Base-by-base conservation (phyloP, 2,797 vertebrate genomes). In the Ceyx erithaca region DNA sequence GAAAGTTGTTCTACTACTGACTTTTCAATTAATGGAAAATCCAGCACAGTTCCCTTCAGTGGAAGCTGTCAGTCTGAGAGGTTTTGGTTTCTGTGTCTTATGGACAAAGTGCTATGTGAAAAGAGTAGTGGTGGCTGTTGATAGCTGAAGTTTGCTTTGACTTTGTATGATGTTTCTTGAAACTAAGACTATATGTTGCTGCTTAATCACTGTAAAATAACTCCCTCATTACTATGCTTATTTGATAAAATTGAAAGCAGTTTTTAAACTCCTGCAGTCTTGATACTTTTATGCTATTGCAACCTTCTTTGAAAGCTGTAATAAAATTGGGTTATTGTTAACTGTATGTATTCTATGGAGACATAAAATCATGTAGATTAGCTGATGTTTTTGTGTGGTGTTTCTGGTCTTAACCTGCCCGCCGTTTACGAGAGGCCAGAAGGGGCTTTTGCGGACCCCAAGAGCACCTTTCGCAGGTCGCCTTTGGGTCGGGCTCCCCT, bases 201-300 rank as follows among this genome's bases (percentile, higher is more conserved):
- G 88, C 96, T 91, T 95, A 80, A 89, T 94, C 95, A 97, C 96
- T 98, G 96, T 98, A 98, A 96, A 94, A 95, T 95, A 97, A 79
- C 93, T 83, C 82, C 77, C 73, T 66, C 90, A 45, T 57, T 77
- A 77, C 63, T 89, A 91, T 73, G 69, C 93, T 85, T 92, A 86
- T 96, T 95, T 96, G 87, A 94, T 98, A 98, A 96, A 96, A 75
- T 31, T 14, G 54, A 87, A 94, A 73, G 37, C 76, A 58, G 45
- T 96, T 97, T 93, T 81, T 95, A 96, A 96, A 79, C 73, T 61
- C 23, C 40, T 40, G 75, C 85, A 18, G 46, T 88, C 77, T 52
- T 18, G 67, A 83, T 58, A 91, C 78, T 90, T 87, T 69, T 40
- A 76, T 41, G 92, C 87, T 84, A 14, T 76, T 75, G 72, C 87